A percentile compares a stretch with the other conserved stretches of the same genome.
Evolutionary conservation across 2,888 invertebrate species (phyloP).

Genomic region (Melanostoma scalare): DNA sequence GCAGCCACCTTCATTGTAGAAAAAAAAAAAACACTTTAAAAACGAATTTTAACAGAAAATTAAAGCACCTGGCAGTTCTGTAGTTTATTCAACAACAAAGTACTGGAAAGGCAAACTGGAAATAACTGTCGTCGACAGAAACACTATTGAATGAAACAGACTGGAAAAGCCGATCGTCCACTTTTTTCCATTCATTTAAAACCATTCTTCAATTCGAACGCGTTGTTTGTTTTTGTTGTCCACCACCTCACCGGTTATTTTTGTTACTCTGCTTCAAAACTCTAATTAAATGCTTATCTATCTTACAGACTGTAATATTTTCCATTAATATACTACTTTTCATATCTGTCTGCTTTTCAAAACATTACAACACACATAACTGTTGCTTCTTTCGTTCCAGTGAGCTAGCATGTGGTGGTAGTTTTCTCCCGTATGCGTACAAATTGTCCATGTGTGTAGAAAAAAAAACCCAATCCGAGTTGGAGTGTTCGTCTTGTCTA

Average conservation of each 20-base stretch:
- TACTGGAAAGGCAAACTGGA: background rate
- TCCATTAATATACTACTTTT: background rate
- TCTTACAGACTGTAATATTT: too few relatives aligned
- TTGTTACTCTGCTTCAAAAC: background rate
- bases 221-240: slow-evolving; percentile 48
- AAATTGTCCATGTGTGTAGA: background rate
- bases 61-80: too few relatives aligned
- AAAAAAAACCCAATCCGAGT: slow-evolving; percentile 36
- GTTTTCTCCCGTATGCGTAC: slow-evolving; percentile 32
- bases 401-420: background rate
- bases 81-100: too few relatives aligned
- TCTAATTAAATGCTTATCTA: too few relatives aligned
- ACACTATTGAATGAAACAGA: slow-evolving; percentile 48
- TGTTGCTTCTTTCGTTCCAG: slow-evolving; percentile 42
- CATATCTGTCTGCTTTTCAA: slow-evolving; percentile 7
- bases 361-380: slow-evolving; percentile 35
- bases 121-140: slow-evolving; percentile 18
- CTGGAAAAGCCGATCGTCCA: slow-evolving; percentile 70
- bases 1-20: too few relatives aligned
- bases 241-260: slow-evolving; percentile 27
- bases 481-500: slow-evolving; percentile 41
- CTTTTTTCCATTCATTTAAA: slow-evolving; percentile 25
- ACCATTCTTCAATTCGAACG: background rate
- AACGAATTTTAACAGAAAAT: too few relatives aligned
- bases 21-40: too few relatives aligned